Evolutionary conservation across 2,888 invertebrate species (phyloP).

Genomic region (Augochlorella aurata): DNA sequence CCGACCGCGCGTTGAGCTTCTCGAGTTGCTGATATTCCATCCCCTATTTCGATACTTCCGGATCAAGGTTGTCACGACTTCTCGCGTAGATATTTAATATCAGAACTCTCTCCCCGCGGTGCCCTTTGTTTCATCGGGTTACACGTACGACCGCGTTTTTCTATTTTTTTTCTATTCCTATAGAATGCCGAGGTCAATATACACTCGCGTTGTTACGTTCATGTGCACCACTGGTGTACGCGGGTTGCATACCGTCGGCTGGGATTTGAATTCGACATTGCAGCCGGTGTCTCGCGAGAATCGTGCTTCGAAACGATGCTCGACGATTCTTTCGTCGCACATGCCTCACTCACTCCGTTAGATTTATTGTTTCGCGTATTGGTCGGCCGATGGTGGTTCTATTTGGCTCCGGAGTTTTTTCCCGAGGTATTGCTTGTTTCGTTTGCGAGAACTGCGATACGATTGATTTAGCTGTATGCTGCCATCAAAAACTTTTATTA

Average conservation of each 20-base stretch:
- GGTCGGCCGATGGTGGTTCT: not conserved
- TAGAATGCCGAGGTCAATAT: constrained; percentile 20
- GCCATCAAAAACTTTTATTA: no score
- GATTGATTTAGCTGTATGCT: not conserved
- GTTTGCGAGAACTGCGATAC: not conserved
- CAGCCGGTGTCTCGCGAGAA: constrained; percentile 13
- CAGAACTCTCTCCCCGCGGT: constrained; percentile 20
- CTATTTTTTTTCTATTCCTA: not conserved
- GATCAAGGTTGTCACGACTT: not conserved
- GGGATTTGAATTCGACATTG: constrained; percentile 20
- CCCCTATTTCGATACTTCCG: not conserved
- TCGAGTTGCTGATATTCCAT: not conserved
- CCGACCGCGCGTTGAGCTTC: not conserved
- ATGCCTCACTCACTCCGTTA: not conserved
- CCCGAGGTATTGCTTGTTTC: not conserved
- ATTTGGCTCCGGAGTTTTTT: not conserved
- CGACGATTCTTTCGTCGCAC: not conserved
- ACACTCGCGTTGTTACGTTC: constrained; percentile 36
- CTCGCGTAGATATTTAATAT: constrained; percentile 37
- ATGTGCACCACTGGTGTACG: constrained; percentile 32
- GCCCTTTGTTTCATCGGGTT: constrained; percentile 18
- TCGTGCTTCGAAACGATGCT: not conserved
- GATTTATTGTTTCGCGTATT: not conserved
- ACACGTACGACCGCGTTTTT: not conserved
- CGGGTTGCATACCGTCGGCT: constrained; percentile 27